Percentiles rank a stretch among this genome's conserved stretches.
Conservation (phyloP, 2,113 vertebrate species). For the Anoura caudifer region DNA sequence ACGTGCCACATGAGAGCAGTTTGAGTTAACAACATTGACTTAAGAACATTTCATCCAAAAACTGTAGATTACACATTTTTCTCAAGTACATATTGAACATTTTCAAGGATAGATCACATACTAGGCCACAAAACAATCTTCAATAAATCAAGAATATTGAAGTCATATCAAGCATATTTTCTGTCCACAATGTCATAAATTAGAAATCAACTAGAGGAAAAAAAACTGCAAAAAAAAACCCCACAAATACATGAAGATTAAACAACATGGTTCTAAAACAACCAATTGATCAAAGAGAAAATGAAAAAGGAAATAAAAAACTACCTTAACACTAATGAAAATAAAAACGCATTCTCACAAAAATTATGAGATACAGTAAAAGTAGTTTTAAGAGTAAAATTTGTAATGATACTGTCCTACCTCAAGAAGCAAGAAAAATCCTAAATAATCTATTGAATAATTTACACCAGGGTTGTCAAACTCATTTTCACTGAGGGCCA, state of each 20-base stretch:
- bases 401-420: not conserved
- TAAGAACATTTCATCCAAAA: not conserved
- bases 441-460: not conserved
- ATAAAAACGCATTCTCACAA: not conserved
- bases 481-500: too few relatives aligned
- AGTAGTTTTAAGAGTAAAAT: not conserved
- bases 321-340: not conserved
- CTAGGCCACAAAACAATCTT: not conserved
- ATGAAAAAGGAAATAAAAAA: not conserved
- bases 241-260: not conserved
- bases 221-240: not conserved
- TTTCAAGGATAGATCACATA: not conserved
- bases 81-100: not conserved
- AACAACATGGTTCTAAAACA: not conserved
- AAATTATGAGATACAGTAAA: not conserved
- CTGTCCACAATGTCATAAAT: not conserved
- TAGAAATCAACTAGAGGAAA: not conserved
- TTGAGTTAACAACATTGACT: not conserved
- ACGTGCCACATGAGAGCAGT: not conserved
- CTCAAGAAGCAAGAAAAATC: not conserved
- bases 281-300: not conserved
- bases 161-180: not conserved
- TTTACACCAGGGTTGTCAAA: not conserved
- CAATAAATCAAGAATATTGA: not conserved
- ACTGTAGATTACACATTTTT: not conserved